Evolutionary conservation across 2,888 invertebrate genomes (phyloP), one percentile per base, ranked within the genome.

Genomic region (Mimas tiliae): DNA sequence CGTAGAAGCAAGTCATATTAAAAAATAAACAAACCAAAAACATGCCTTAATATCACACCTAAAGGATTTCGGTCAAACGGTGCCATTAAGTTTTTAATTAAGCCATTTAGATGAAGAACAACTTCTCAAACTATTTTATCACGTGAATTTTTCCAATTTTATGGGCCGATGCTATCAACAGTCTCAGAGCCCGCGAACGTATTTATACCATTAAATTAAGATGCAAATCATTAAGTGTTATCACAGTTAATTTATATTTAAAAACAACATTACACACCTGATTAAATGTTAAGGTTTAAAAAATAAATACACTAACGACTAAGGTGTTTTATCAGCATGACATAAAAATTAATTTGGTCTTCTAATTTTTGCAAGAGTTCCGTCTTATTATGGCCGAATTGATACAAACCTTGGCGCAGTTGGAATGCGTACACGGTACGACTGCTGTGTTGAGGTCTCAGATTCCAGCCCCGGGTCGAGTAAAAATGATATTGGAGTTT

Each of bases 31-130:
- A 11, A 50, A 11, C 34, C 33, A 55, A 42, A 34, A 53, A 53
- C 33, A 1, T 34, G 19, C 16, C 19, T 19, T 19, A 58, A 42
- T 55, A 38, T 55, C 55, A 58, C 38, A 42, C 58, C 9, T 58
- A 42, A 21, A 58, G 19, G 27, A 19, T 19, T 50, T 19, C 19
- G 16, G 11, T 50, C 50, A 33, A 21, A 38, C 55, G n/a, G n/a
- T n/a, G 19, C 6, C 58, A 58, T 19, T 21, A 58, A 58, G 42
- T 42, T 2, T 58, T 42, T 58, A 58, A 42, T 58, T 58, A 58
- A 58, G 38, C 58, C 11, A 58, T 33, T 12, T 27, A 14, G 7
- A 12, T 58, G 42, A 19, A 38, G 42, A 21, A 38, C 19, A 58
- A 27, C 27, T 21, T 42, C 19, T 12, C 42, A 21, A 21, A 42